Evolutionary conservation across 2,797 vertebrate species (phyloP).

Genomic region (Sandelia bainsii): DNA sequence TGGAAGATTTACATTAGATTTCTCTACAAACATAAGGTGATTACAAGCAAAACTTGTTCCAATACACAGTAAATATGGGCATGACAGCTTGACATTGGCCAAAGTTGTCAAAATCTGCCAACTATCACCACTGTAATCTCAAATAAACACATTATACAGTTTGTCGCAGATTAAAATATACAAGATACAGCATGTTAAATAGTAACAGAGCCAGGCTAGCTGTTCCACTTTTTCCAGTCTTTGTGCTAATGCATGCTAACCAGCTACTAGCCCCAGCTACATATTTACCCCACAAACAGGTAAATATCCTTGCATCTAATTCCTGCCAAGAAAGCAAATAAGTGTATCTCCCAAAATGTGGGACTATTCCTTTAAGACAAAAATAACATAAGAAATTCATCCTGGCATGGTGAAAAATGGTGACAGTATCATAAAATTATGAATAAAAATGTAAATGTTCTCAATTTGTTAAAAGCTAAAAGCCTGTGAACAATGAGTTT

Average conservation of each 20-base stretch:
- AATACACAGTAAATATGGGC: too few species aligned
- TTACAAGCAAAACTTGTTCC: neutral
- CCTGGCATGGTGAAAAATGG: conserved; percentile 29
- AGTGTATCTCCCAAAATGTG: neutral
- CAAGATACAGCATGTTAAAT: too few species aligned
- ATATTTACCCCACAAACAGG: neutral
- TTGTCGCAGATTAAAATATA: too few species aligned
- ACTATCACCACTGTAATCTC: neutral
- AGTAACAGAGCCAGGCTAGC: too few species aligned
- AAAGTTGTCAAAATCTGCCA: neutral
- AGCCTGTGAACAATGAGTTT: neutral
- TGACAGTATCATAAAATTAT: neutral
- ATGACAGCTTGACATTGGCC: neutral
- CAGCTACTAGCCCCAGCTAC: too few species aligned
- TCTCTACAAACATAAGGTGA: neutral
- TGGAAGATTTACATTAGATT: neutral
- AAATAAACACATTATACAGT: neutral
- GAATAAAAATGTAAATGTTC: too few species aligned
- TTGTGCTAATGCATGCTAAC: too few species aligned
- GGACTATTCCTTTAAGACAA: conserved; percentile 3
- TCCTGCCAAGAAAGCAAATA: neutral
- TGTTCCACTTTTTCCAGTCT: too few species aligned
- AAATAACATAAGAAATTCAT: neutral
- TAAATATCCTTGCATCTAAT: neutral
- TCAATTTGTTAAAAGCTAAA: neutral